A percentile compares a stretch with the other conserved stretches of the same genome.
These are phyloP conservation scores for Heliornis fulica DNA, from an alignment of 2,113 vertebrate genomes.

Conservation along the genomic window DNA sequence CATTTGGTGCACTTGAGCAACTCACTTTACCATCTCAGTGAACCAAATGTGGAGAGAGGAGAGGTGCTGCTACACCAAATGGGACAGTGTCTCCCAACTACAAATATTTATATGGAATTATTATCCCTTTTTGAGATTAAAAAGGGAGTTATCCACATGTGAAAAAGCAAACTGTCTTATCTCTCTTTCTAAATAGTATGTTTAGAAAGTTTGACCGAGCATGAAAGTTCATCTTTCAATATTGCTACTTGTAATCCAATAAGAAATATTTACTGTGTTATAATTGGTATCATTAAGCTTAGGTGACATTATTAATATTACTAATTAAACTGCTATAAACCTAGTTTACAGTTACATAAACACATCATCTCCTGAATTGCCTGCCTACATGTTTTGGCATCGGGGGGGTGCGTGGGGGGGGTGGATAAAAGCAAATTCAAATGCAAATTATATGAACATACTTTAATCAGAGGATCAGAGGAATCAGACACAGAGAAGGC, in stretches of 20 bases:
- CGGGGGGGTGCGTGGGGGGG: neutral
- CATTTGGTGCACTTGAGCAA: neutral
- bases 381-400: neutral
- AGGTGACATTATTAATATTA: constrained; percentile 80
- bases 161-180: constrained; percentile 39
- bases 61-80: neutral
- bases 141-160: neutral
- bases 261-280: constrained; percentile 74
- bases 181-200: constrained; percentile 38
- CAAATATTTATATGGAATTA: neutral
- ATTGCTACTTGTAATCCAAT: constrained; percentile 71
- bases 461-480: constrained; percentile 64
- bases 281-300: constrained; percentile 81
- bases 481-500: constrained; percentile 16
- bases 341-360: constrained; percentile 69
- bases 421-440: constrained; percentile 60
- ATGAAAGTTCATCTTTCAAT: constrained; percentile 72
- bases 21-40: neutral
- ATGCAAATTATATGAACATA: constrained; percentile 59
- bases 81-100: neutral
- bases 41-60: neutral
- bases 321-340: constrained; percentile 79
- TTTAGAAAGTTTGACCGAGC: constrained; percentile 67
- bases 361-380: constrained; percentile 43
- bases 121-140: constrained; percentile 28